A percentile compares a stretch with the other conserved stretches of the same genome.
These are phyloP conservation scores for Parnassius apollo DNA, from an alignment of 2,888 invertebrate genomes.

Conservation along the genomic window DNA sequence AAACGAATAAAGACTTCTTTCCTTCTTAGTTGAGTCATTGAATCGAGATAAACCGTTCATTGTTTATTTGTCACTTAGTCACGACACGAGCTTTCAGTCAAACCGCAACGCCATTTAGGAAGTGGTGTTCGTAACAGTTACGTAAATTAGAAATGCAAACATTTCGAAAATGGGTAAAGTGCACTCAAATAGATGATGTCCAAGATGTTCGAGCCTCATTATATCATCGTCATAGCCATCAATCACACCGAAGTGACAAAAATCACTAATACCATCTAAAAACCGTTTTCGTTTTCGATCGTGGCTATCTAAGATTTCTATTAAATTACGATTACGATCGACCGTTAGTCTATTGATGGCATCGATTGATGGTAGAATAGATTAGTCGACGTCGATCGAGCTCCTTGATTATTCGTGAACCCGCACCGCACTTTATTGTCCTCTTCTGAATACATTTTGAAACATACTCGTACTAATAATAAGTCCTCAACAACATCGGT, in stretches of 20 bases:
- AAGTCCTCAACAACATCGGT: too few species aligned
- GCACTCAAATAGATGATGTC: background rate
- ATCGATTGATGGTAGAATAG: too few species aligned
- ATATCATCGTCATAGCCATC: background rate
- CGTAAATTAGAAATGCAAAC: conserved; percentile 26
- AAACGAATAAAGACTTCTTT: conserved; percentile 22
- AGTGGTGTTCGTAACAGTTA: conserved; percentile 19
- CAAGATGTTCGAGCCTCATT: background rate
- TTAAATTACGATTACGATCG: too few species aligned
- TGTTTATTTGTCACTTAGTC: conserved; percentile 53
- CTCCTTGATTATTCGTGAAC: too few species aligned
- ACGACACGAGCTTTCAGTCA: conserved; percentile 36
- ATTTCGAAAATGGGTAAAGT: conserved; percentile 23
- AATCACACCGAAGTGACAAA: conserved; percentile 4
- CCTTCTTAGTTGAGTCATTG: conserved; percentile 46
- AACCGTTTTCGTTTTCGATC: too few species aligned
- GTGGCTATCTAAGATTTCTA: too few species aligned
- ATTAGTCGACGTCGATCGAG: too few species aligned
- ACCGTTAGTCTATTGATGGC: too few species aligned
- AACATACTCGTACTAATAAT: too few species aligned
- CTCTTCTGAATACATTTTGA: too few species aligned
- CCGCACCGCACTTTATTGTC: too few species aligned
- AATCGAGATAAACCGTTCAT: conserved; percentile 40
- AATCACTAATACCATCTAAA: too few species aligned
- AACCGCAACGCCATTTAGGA: conserved; percentile 19